Evolutionary conservation across 2,113 vertebrate genomes (phyloP), one percentile per base, ranked within the genome.

Genomic region (Lepus americanus): DNA sequence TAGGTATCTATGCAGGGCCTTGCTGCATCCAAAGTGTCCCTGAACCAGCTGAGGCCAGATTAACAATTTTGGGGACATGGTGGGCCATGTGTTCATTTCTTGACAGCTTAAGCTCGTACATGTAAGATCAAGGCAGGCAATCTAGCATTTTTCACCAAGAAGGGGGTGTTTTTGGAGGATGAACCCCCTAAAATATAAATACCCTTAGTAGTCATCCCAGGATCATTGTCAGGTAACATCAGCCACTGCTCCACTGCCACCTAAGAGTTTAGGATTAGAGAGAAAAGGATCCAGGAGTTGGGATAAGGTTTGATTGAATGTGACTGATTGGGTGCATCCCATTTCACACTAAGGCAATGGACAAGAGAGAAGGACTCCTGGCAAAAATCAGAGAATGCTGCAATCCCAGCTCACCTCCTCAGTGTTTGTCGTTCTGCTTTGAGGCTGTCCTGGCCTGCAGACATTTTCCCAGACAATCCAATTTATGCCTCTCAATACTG

Each of bases 41-140:
- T 67, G 8, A 74, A 14, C 19, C 66, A 55, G 39, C 14, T 9
- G 1, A 76, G 25, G 25, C 7, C 29, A 63, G 36, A 10, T 64
- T 5, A 49, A 6, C 7, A 39, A 4, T 9, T 36, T 64, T 66
- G 49, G 5, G 13, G 5, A 67, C 73, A 10, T 2, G 0, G 0
- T 51, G 5, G 36, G 11, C 4, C 25, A 36, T 11, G 16, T 20
- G 10, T 44, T 61, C 0, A 6, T n/a, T 17, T 72, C 51, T 49
- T 78, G 44, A 59, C 22, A 92, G 12, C 9, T 95, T 70, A 44
- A 25, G 20, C 31, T 63, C 27, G n/a, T 23, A 16, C 19, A 14
- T 16, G 63, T 16, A 13, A 22, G 22, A 17, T 66, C 20, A 6
- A 84, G 44, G 29, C 22, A 89, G 27, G 53, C n/a, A 67, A 6